Evolutionary conservation across 2,113 vertebrate species (phyloP).

Genomic region (Xiphorhynchus elegans): DNA sequence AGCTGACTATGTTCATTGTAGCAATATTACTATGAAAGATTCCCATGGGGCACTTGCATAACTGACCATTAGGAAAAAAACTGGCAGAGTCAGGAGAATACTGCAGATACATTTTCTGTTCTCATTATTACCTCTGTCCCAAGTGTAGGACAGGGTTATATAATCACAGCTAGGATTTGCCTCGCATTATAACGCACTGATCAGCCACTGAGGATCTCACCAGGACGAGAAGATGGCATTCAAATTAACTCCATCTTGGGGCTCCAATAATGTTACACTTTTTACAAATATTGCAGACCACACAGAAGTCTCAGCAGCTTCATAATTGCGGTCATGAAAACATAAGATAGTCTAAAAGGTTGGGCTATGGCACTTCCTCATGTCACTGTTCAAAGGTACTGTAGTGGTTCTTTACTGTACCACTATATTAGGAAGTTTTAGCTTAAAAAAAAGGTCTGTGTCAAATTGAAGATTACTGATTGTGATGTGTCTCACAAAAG

Average conservation of each 20-base stretch:
- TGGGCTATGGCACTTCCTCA: not conserved
- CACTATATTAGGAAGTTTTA: not conserved
- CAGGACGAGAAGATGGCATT: not conserved
- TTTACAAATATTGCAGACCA: not conserved
- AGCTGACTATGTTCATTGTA: not conserved
- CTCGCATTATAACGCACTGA: not conserved
- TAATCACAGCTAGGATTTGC: not conserved
- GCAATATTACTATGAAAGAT: slow-evolving; percentile 6
- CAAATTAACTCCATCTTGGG: not conserved
- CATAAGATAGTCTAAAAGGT: not conserved
- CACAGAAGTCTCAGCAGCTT: not conserved
- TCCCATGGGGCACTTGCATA: slow-evolving; percentile 17
- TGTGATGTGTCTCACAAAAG: not conserved
- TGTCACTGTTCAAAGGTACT: not conserved
- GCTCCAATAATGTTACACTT: not conserved
- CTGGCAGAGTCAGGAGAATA: not conserved
- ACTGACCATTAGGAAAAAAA: slow-evolving; percentile 42
- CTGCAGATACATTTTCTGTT: slow-evolving; percentile 23
- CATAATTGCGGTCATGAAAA: not conserved
- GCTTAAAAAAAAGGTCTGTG: not conserved
- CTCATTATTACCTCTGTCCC: slow-evolving; percentile 2
- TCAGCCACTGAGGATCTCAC: not conserved
- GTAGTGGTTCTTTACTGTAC: not conserved
- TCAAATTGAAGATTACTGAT: not conserved
- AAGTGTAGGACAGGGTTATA: slow-evolving; percentile 5